Base-by-base conservation (phyloP, 2,888 invertebrate genomes). In the Branchellion lobata region DNA sequence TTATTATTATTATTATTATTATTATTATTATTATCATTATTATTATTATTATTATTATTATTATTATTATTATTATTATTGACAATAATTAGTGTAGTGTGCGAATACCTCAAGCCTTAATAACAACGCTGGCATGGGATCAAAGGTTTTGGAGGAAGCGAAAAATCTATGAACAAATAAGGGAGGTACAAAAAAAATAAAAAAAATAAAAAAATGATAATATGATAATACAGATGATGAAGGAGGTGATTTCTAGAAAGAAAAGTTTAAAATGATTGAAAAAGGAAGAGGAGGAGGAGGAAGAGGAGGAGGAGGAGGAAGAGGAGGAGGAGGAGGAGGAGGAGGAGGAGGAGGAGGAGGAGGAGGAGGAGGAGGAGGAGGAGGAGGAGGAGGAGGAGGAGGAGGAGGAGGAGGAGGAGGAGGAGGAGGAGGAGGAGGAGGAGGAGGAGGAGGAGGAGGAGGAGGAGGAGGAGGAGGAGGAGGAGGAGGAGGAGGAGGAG, bases 341-440 rank as follows among this genome's bases (percentile, higher is more conserved):
- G 11, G 69, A 24, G 11, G 27, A 68, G 11, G 69, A 68, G 11
- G 69, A 68, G 11, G 69, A 68, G 11, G 69, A 68, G 11, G 69
- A 68, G 11, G 74, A 74, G 29, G 74, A 74, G 29, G 51, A 51
- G 3, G 29, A 74, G 34, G 74, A 31, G 3, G 33, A 74, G n/a
- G 33, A 74, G 34, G 74, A 74, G n/a, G 74, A 74, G n/a, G 40
- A 73, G 33, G 1, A 36, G 0, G 47, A 73, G 33, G 40, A 73
- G 5, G 73, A 73, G 33, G 73, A 74, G 5, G 51, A 74, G 0
- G 51, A 74, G 1, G 74, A 74, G 34, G 47, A 74, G 8, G 74
- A 74, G 34, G 74, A 74, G 34, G 74, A 74, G 34, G 47, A 11
- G n/a, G 74, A 74, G 34, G 74, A 51, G 34, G 74, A 74, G n/a